These are phyloP conservation scores for Hypanus sabinus DNA, from an alignment of 2,113 vertebrate genomes.

Conservation along the genomic window DNA sequence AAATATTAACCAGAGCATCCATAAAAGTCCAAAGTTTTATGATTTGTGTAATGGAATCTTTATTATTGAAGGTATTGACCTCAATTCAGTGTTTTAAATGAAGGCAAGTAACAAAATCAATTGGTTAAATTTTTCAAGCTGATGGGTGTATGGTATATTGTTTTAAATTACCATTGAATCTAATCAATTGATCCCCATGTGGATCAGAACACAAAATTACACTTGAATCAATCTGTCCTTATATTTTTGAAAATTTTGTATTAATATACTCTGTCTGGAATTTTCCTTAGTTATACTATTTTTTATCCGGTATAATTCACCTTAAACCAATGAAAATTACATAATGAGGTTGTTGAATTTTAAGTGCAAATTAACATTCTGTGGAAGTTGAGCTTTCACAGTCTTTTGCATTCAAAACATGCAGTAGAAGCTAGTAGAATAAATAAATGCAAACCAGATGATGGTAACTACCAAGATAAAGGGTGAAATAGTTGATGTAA, in stretches of 20 bases:
- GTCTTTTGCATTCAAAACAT: too few species aligned
- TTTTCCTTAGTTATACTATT: too few species aligned
- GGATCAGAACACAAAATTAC: background rate
- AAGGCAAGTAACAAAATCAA: conserved; percentile 4
- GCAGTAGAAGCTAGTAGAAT: too few species aligned
- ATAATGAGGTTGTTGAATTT: too few species aligned
- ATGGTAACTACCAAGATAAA: too few species aligned
- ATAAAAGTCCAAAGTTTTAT: background rate
- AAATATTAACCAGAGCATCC: background rate
- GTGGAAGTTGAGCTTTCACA: too few species aligned
- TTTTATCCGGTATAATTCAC: too few species aligned
- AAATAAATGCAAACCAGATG: too few species aligned
- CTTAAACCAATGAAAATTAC: too few species aligned
- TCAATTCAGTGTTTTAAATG: background rate
- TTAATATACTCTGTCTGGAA: background rate
- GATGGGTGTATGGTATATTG: background rate
- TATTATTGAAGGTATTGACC: background rate
- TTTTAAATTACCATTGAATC: background rate
- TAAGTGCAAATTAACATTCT: too few species aligned
- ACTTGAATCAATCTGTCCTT: background rate
- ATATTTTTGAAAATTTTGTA: background rate
- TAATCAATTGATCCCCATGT: background rate
- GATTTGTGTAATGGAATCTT: background rate
- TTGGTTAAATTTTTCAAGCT: background rate
- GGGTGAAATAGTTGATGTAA: too few species aligned